Evolutionary conservation across 2,113 vertebrate species (phyloP), one percentile per base, ranked within the genome.

Genomic region (Mustela lutreola): DNA sequence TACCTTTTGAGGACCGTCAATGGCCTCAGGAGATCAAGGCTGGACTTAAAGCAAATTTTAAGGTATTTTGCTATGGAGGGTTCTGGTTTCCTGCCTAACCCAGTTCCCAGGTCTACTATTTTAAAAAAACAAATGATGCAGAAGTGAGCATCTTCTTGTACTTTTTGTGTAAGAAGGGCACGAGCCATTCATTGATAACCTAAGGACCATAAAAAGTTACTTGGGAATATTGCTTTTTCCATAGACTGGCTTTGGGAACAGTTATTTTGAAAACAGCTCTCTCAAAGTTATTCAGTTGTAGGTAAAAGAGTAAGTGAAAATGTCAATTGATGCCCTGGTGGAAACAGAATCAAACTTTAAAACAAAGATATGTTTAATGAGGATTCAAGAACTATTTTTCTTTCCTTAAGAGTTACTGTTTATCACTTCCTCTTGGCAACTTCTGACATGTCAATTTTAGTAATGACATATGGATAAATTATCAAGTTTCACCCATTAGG

Each of bases 311-410:
- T 83, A 93, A 60, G 48, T 63, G 62, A 87, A 83, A 60, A 48
- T 53, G 36, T 95, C 84, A 79, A 53, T 90, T 96, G 42, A 48
- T 18, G 75, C 92, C 75, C 45, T 81, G 42, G 71, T 89, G 28
- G 31, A 89, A 91, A 95, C 6, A 89, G 48, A 89, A 62, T 58
- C 42, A 95, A 71, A 94, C 65, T 89, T 97, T 75, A 80, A 91
- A 91, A 92, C 67, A 95, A 95, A 84, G 26, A 93, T 78, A 33
- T 48, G 39, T 91, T 96, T 96, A 96, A 81, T 93, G 71, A 91
- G 21, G 24, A 71, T 60, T 93, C 65, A 85, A 81, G 10, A 91
- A 76, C 71, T 60, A 1, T 53, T 92, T 76, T 90, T 92, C 9
- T 81, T 82, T 81, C 75, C 89, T 87, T 83, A 58, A 58, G 78